Evolutionary conservation across 2,888 invertebrate species (phyloP).

Genomic region (Melitaea athalia): DNA sequence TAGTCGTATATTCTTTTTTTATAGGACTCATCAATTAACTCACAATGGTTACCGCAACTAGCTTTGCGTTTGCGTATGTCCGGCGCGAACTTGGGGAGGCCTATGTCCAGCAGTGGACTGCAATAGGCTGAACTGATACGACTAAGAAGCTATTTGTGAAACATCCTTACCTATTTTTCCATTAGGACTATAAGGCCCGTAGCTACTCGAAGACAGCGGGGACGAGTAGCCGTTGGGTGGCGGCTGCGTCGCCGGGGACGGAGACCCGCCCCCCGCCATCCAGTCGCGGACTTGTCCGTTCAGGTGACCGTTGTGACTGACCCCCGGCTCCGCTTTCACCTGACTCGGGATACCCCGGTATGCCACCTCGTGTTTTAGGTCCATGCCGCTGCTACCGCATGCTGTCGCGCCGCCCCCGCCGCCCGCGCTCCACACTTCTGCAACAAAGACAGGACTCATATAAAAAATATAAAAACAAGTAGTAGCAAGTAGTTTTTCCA

Average conservation of each 20-base stretch:
- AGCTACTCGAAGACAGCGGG: slow-evolving; percentile 93
- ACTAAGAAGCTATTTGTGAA: not conserved
- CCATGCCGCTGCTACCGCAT: slow-evolving; percentile 84
- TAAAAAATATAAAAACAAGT: not conserved
- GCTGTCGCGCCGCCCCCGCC: slow-evolving; percentile 78
- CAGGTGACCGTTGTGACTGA: slow-evolving; percentile 78
- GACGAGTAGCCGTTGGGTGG: slow-evolving; percentile 91
- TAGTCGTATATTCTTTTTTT: too few relatives aligned
- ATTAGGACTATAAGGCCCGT: slow-evolving; percentile 94
- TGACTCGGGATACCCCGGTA: slow-evolving; percentile 79
- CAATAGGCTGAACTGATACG: too few relatives aligned
- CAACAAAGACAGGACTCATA: slow-evolving; percentile 13
- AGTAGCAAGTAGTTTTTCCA: not conserved
- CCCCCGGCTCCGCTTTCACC: slow-evolving; percentile 78
- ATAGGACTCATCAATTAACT: too few relatives aligned
- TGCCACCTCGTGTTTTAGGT: slow-evolving; percentile 85
- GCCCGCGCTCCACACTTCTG: slow-evolving; percentile 81
- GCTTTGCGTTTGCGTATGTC: too few relatives aligned
- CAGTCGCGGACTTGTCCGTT: slow-evolving; percentile 78
- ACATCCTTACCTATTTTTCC: slow-evolving; percentile 91
- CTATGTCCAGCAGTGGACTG: too few relatives aligned
- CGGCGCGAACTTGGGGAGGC: too few relatives aligned
- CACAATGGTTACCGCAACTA: too few relatives aligned
- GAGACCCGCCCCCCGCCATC: slow-evolving; percentile 83
- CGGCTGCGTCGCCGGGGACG: slow-evolving; percentile 82